Evolutionary conservation across 2,797 vertebrate genomes (phyloP), one percentile per base, ranked within the genome.

Genomic region (Phaenicophaeus curvirostris): DNA sequence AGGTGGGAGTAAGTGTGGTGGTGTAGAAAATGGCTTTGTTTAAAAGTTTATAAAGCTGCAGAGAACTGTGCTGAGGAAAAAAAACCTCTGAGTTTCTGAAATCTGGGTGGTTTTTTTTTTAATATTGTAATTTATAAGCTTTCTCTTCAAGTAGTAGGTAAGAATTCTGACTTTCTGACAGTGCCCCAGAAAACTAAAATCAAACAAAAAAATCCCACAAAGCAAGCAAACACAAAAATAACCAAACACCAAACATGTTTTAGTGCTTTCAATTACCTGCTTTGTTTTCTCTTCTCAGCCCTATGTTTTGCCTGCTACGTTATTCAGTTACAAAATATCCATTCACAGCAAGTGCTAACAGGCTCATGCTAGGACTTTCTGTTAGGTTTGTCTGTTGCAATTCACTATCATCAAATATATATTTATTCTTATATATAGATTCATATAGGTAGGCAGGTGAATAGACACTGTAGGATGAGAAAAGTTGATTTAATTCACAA

Each of bases 351-450:
- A 83, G 30, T 18, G 27, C 31, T 41, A 62, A 42, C 1, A 1
- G 39, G 20, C 15, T 75, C 9, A 13, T 37, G 23, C 27, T 27
- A 89, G 23, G 17, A 28, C 24, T 85, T 57, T 17, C 7, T 33
- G 27, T 58, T 33, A 31, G 15, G 5, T 58, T 48, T 68, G 4
- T 39, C 28, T 58, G 11, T 25, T 50, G 39, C 16, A 63, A 23
- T 50, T 76, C 21, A 30, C 12, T 53, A 6, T n/a, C 9, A 39
- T 63, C 14, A 65, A 73, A 44, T 68, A 33, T 41, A 28, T 27
- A 5, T 42, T 10, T 46, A 7, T 24, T 17, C 1, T 1, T 31
- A 14, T 8, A 12, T 23, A 24, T 6, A 58, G 5, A 15, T 4
- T 27, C 7, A 54, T 12, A 54, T 5, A 46, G 7, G 9, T 5